Percentiles rank a stretch among this genome's conserved stretches.
Conservation (phyloP, 2,797 vertebrate species). For the Smutsia temminckii region DNA sequence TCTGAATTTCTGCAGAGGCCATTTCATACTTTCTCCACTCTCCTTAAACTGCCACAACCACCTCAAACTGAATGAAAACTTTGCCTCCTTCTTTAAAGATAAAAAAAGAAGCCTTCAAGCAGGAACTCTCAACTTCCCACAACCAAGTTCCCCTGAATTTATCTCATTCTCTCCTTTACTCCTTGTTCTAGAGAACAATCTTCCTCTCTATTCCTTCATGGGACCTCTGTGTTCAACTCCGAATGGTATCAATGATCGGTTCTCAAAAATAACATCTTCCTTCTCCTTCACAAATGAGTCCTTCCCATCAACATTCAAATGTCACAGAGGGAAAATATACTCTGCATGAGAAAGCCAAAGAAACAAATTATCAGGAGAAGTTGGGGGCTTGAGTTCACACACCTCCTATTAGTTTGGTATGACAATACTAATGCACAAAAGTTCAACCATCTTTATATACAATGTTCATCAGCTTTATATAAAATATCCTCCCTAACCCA, state of each 20-base stretch:
- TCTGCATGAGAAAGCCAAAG: neutral
- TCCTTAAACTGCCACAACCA: neutral
- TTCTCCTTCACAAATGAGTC: neutral
- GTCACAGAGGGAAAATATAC: neutral
- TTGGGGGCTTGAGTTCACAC: neutral
- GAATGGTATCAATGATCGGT: neutral
- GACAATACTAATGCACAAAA: constrained; percentile 16
- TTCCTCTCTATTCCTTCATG: neutral
- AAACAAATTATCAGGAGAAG: neutral
- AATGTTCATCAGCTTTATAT: neutral
- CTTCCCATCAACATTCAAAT: neutral
- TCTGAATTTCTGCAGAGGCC: neutral
- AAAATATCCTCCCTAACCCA: neutral
- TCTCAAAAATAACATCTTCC: neutral
- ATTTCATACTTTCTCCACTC: neutral
- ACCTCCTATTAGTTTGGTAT: constrained; percentile 27
- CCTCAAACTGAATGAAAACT: neutral
- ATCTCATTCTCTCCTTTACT: neutral
- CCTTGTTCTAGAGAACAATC: neutral
- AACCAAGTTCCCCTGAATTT: neutral
- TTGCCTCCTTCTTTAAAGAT: neutral
- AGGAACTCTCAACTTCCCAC: neutral
- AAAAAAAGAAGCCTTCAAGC: neutral
- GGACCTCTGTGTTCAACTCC: neutral
- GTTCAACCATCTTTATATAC: too few species aligned